Base-by-base conservation (phyloP, 53 echinoderm and acorn worm genomes). In the Hippasteria phrygiana region DNA sequence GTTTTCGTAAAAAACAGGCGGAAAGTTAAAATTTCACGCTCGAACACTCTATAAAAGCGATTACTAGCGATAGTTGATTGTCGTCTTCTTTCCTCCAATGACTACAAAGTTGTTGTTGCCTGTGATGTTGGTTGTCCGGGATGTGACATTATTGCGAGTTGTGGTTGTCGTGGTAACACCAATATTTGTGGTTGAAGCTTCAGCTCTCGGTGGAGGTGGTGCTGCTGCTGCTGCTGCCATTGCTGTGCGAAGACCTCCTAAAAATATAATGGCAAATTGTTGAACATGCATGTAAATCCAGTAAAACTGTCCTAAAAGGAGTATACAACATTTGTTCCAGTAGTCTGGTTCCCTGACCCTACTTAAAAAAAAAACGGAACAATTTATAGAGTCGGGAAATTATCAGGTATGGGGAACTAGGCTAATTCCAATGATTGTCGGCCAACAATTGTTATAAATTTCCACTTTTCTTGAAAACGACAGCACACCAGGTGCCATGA, bases 41-140 rank as follows among this genome's bases (percentile, higher is more conserved):
- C n/a, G n/a, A n/a, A n/a, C n/a, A n/a, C n/a, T n/a, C n/a, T n/a
- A n/a, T n/a, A n/a, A n/a, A n/a, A n/a, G n/a, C 10, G 59, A 35
- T 36, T 14, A 16, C 37, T 67, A 29, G 27, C 6, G 0, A 5
- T 62, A 88, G 80, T 89, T 89, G 42, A 89, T 89, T 4, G 39
- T 51, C 55, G 89, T 89, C 4, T 62, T 77, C 41, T 43, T 71
- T 18, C 93, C 89, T 39, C 93, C 93, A 67, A 93, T 77, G 8
- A 93, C 73, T 12, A 93, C 93, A 77, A 93, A 77, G 38, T 93
- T 93, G 38, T 77, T 76, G 50, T 89, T 73, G 45, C 93, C 93
- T 10, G 20, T 54, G 55, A 93, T 78, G 29, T 47, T 66, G 53
- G 53, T 51, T 1, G 71, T 50, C 3, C 5, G 6, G 39, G 81